These are phyloP conservation scores for Kryptolebias ocellatus DNA, from an alignment of 2,797 vertebrate genomes.

Conservation along the genomic window DNA sequence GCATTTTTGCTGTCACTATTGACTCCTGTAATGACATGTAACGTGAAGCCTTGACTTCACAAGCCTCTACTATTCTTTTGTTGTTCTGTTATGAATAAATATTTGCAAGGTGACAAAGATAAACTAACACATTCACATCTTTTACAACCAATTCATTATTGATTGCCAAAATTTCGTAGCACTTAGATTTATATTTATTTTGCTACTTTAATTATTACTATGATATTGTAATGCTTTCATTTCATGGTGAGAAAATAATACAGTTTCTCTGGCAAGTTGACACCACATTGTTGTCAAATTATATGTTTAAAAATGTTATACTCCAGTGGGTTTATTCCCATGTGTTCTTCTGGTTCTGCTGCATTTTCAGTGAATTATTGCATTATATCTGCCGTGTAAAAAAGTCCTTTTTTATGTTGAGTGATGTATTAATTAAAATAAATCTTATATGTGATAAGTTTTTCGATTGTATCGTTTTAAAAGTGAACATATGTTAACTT, in stretches of 20 bases:
- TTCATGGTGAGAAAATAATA: neutral
- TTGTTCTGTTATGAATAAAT: too few relatives aligned
- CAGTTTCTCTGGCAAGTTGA: constrained; percentile 1
- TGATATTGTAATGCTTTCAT: neutral
- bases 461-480: neutral
- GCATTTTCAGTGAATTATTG: neutral
- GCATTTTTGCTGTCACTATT: constrained; percentile 8
- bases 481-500: neutral
- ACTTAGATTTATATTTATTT: neutral
- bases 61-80: neutral
- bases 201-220: constrained; percentile 1
- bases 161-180: neutral
- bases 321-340: neutral
- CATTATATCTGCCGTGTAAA: neutral
- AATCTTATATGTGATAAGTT: neutral
- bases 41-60: neutral
- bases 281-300: neutral
- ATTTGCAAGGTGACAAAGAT: too few relatives aligned
- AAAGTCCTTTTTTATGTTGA: too few relatives aligned
- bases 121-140: constrained; percentile 5
- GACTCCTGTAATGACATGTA: neutral
- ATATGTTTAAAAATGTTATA: neutral
- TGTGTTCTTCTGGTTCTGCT: too few relatives aligned
- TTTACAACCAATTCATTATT: constrained; percentile 13
- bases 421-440: neutral